Conservation (phyloP, 1,140 invertebrate genomes). For the Kradibia gibbosae region DNA sequence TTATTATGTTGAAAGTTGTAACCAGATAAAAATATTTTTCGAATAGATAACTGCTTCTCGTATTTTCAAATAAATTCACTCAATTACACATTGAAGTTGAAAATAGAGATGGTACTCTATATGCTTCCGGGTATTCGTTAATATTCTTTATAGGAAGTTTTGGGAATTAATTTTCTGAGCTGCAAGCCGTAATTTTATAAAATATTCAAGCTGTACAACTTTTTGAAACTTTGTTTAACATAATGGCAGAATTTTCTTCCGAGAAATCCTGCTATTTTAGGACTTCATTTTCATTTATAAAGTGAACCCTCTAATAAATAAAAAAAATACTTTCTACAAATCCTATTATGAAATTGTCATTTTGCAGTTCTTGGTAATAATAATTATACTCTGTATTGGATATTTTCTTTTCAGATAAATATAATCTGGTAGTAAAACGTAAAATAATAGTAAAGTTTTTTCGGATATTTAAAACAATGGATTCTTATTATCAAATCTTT, state of each 20-base stretch:
- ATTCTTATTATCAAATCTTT: background rate
- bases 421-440: background rate
- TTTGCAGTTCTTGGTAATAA: background rate
- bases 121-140: constrained; percentile 5
- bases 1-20: background rate
- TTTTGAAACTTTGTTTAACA: background rate
- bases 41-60: background rate
- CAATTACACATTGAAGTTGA: background rate
- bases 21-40: background rate
- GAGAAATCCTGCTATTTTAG: background rate
- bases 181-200: constrained; percentile 6
- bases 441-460: background rate
- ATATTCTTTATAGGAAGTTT: constrained; percentile 20
- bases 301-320: background rate
- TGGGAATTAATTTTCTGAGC: constrained; percentile 10
- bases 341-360: background rate
- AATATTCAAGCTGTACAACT: constrained; percentile 14
- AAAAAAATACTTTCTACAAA: background rate
- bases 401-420: too few relatives aligned
- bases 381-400: background rate
- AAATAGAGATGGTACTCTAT: background rate
- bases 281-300: background rate
- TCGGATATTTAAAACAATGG: background rate
- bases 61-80: background rate
- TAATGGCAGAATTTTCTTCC: background rate